Evolutionary conservation across 2,888 invertebrate species (phyloP).

Genomic region (Pachymerium ferrugineum): DNA sequence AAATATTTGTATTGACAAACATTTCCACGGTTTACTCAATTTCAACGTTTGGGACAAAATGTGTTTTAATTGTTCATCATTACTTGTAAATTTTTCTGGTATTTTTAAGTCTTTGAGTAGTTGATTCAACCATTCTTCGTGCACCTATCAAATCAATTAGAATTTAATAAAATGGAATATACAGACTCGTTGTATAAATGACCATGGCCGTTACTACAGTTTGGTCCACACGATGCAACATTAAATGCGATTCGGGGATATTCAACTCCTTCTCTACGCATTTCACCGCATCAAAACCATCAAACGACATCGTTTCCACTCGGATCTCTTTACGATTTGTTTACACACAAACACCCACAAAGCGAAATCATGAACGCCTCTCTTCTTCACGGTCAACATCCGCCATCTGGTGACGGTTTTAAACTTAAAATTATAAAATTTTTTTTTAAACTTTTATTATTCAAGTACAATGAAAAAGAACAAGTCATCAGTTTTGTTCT

Average conservation of each 20-base stretch:
- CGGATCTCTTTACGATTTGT: too few relatives aligned
- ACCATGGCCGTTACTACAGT: not conserved
- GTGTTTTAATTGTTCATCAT: not conserved
- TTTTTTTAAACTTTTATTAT: too few relatives aligned
- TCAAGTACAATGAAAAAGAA: too few relatives aligned
- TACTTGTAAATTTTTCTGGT: not conserved
- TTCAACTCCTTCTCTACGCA: not conserved
- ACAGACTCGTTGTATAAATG: not conserved
- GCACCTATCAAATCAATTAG: not conserved
- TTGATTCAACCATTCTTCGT: slow-evolving; percentile 17
- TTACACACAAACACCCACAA: too few relatives aligned
- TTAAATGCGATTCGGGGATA: not conserved
- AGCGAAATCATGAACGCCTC: too few relatives aligned
- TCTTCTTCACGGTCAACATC: too few relatives aligned
- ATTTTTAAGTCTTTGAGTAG: not conserved
- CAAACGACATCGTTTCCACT: too few relatives aligned
- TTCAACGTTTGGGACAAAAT: not conserved
- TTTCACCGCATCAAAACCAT: not conserved
- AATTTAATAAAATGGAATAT: not conserved
- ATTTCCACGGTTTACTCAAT: slow-evolving; percentile 1
- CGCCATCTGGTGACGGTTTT: too few relatives aligned
- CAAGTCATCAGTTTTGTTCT: not conserved
- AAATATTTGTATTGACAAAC: not conserved
- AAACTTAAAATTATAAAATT: too few relatives aligned
- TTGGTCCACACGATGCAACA: not conserved